Base-by-base conservation (phyloP, 2,888 invertebrate species). In the Eupithecia insigniata region DNA sequence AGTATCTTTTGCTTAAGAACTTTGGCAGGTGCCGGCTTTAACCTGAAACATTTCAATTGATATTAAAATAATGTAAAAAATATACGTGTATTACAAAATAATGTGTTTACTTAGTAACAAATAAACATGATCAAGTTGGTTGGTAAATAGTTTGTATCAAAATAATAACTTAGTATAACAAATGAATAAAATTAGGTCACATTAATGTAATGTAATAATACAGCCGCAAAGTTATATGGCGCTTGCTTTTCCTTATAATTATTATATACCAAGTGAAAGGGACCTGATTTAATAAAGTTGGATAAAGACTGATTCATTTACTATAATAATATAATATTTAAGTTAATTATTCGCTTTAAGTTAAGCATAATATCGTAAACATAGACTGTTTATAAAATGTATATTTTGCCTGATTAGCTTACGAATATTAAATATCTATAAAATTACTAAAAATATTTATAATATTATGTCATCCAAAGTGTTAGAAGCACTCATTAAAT, bases 291-390 rank as follows among this genome's bases (percentile, higher is more conserved):
- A 60, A 22, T 76, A 69, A 75, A 67, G 76, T 72, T 70, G 66
- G 76, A 58, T 69, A 72, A 78, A 79, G 76, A 78, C 78, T 78
- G 78, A 77, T 72, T 61, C 43, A 67, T 74, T 76, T 74, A 72
- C 22, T 55, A 62, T 14, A 55, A 36, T 69, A 69, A 67, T 66
- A 26, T 65, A 32, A 0, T 32, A 34, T 10, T 34, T 34, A 68
- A 36, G 62, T 62, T 34, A 62, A 34, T 62, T 62, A 62, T 55
- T 65, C 26, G 64, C 60, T 64, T 34, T 69, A 66, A 61, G 43
- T 39, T 66, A 67, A 69, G 65, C 72, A 72, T 70, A 74, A 74
- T 74, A 71, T 32, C 69, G 28, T 51, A 55, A n/a, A 32, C 34
- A 5, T n/a, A 34, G 34, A 62, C 28, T 60, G 55, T 55, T 34